These are phyloP conservation scores for Netelia inedita DNA, from an alignment of 2,888 invertebrate species.

Conservation along the genomic window DNA sequence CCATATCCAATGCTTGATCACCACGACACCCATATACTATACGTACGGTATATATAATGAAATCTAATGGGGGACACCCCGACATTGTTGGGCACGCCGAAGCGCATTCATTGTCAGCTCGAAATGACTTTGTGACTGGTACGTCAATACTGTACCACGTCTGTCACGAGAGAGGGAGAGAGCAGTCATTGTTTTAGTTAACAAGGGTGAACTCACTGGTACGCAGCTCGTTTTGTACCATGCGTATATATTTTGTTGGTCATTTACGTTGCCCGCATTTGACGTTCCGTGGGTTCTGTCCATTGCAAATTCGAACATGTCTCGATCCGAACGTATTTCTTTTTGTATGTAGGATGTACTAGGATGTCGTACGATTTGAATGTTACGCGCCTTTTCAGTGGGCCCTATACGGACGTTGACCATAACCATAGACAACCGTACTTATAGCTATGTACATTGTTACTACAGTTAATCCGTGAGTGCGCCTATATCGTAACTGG, in stretches of 20 bases:
- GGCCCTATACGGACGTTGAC: too few species aligned
- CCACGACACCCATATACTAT: not conserved
- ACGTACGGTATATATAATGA: not conserved
- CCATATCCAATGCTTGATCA: not conserved
- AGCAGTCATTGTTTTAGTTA: slow-evolving; percentile 8
- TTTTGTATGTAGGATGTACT: too few species aligned
- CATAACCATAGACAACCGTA: too few species aligned
- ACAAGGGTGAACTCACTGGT: not conserved
- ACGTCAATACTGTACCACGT: slow-evolving; percentile 17
- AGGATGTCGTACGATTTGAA: too few species aligned
- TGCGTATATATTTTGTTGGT: not conserved
- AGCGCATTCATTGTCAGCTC: slow-evolving; percentile 24
- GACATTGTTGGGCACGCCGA: not conserved
- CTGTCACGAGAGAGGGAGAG: not conserved
- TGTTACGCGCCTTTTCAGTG: too few species aligned
- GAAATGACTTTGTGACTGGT: slow-evolving; percentile 30
- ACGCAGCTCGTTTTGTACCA: not conserved
- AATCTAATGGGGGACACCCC: not conserved
- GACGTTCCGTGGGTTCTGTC: too few species aligned
- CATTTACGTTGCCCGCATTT: too few species aligned
- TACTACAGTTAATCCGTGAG: too few species aligned
- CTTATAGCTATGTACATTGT: too few species aligned
- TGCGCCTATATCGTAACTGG: too few species aligned
- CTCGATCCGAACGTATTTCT: too few species aligned
- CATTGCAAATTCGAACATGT: too few species aligned